Base-by-base conservation (phyloP, 1,140 invertebrate genomes). In the Drosophila kurseongensis region DNA sequence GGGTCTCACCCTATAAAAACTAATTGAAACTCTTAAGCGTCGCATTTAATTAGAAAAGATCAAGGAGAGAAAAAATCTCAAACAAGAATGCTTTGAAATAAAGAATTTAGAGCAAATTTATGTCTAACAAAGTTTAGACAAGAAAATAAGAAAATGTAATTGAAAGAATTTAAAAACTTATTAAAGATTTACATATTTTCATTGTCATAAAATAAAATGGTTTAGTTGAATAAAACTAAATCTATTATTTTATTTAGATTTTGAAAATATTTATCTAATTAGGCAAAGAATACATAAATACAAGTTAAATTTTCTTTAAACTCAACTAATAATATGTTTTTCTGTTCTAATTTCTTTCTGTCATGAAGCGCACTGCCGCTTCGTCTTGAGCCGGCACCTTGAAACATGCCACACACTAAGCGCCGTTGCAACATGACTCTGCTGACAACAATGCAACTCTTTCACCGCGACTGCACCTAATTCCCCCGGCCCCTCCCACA, bases 391-490 rank as follows among this genome's bases (percentile, higher is more conserved):
- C 45, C 6, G n/a, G 13, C 18, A 6, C 36, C 50, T 47, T 14
- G 58, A 16, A 54, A 65, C 55, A 67, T 67, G 63, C 82, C 80
- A 75, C 80, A 82, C 80, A 86, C 74, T 71, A 82, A 82, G 83
- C 75, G 82, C 83, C 83, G 62, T 51, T 81, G 83, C 75, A 86
- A 86, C 83, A 86, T 78, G 82, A 69, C 58, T 75, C 78, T 38
- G 83, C 78, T 86, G 79, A 86, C 83, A 86, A 88, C 83, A 86
- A 79, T 86, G 83, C 82, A 88, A 75, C 78, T 62, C 73, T 80
- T 82, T 77, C 62, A 62, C 56, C 59, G 57, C 36, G 45, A 10
- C 63, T 51, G 42, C 65, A 69, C 57, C 55, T 41, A 67, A 57
- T 18, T 29, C 29, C n/a, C 40, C 48, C n/a, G 18, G n/a, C 13